These are phyloP conservation scores for Gila orcuttii DNA, from an alignment of 2,113 vertebrate species.

Conservation along the genomic window DNA sequence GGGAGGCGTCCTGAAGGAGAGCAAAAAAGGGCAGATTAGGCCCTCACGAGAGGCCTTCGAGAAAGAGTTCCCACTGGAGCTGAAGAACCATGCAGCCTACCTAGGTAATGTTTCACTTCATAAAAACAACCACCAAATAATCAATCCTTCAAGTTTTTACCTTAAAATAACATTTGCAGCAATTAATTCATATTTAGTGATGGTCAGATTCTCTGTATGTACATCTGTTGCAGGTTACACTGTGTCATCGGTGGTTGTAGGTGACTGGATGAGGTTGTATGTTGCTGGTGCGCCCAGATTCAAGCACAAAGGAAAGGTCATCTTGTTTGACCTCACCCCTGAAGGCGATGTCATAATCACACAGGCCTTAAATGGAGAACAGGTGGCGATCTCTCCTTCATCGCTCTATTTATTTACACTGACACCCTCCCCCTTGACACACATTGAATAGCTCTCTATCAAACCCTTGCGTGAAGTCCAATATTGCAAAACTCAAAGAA, in stretches of 20 bases:
- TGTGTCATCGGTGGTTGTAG: slow-evolving; percentile 85
- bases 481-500: not conserved
- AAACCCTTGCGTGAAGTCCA: not conserved
- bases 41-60: slow-evolving; percentile 82
- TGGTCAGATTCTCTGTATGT: slow-evolving; percentile 4
- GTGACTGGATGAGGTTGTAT: slow-evolving; percentile 76
- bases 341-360: slow-evolving; percentile 76
- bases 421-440: not conserved
- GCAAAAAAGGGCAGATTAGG: slow-evolving; percentile 69
- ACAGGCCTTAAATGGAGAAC: slow-evolving; percentile 89
- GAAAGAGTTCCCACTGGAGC: slow-evolving; percentile 84
- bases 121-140: not conserved
- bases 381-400: slow-evolving; percentile 74
- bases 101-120: slow-evolving; percentile 76
- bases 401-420: not conserved
- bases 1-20: slow-evolving; percentile 86
- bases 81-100: slow-evolving; percentile 92
- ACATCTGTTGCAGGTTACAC: slow-evolving; percentile 83
- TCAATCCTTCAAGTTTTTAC: not conserved
- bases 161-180: not conserved
- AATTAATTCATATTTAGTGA: not conserved
- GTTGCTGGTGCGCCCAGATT: slow-evolving; percentile 93
- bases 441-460: not conserved
- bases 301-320: slow-evolving; percentile 94
- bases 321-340: slow-evolving; percentile 87